Base-by-base conservation (phyloP, 2,113 vertebrate species). In the Cairina moschata region DNA sequence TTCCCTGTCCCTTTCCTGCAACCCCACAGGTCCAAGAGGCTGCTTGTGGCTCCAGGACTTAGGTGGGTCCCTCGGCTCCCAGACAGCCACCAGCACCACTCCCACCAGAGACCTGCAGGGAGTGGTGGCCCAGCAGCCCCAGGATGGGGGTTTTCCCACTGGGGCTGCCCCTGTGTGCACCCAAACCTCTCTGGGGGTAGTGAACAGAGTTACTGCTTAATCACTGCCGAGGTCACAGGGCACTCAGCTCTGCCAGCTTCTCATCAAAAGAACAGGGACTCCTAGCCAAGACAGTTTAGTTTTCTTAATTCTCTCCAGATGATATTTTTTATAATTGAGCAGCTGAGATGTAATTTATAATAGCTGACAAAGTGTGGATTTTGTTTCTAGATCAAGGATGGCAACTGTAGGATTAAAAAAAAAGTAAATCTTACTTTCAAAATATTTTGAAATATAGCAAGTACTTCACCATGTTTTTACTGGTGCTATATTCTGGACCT, bases 101-200 rank as follows among this genome's bases (percentile, higher is more conserved):
- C 29, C 34, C 4, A 0, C 11, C 7, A 22, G 34, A 32, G 54
- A 9, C 18, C 0, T 1, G 32, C 22, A 23, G 1, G 1, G 17
- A 74, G 46, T 75, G 14, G 31, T 9, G 18, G 13, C 21, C 12
- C 1, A 2, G 73, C 21, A 54, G 56, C 11, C 28, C 32, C 6
- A 2, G 73, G 22, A 15, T 25, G 2, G 4, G 40, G 18, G 10
- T 17, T 12, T 12, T 81, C 50, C 8, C 0, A 0, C 2, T n/a
- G 63, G 11, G 5, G 0, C 60, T 1, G 29, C 23, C 14, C 1
- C 26, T 5, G 0, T 32, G 84, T 23, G 34, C 36, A 25, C 25
- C 22, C 25, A 25, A 78, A 4, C 55, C 42, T 88, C 42, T 75
- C n/a, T 5, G 1, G 4, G 2, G 7, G 1, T 28, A 6, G 17